Base-by-base conservation (phyloP, 2,888 invertebrate species). In the Crepidodera aurea region DNA sequence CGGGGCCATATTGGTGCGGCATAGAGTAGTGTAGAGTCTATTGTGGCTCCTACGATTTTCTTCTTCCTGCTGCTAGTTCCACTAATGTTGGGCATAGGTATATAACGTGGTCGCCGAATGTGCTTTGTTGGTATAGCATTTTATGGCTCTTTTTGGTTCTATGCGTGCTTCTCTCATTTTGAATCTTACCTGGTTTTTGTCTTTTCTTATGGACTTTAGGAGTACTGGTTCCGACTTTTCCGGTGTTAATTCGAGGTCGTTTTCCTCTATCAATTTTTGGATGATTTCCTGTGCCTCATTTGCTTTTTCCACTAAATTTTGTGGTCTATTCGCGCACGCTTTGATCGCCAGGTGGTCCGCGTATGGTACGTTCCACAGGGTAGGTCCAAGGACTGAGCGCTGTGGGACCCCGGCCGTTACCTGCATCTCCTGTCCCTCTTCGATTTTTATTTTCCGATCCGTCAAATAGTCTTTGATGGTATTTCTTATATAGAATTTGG, bases 11-110 rank as follows among this genome's bases (percentile, higher is more conserved):
- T 51, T 4, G 53, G 51, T 6, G 53, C 59, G 1, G 40, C 63
- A 50, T 67, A 63, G 0, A 65, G 51, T 0, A 62, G 1, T 3
- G 54, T 58, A 0, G 61, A 64, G 10, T 61, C 16, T 3, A 39
- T 60, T 12, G 53, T 56, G 1, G 42, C 27, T 8, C 32, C 54
- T 6, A 62, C 8, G 0, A 63, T 8, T 13, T 19, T 51, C 32
- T 62, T 50, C 10, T 58, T 65, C 3, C 19, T 37, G 2, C 7
- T 10, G 0, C 48, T 22, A 1, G 65, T 42, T 1, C 67, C 63
- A 6, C 55, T 29, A 1, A 54, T 27, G 42, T 60, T 67, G 4
- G 70, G 64, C 67, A 73, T 71, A n/a, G 71, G 46, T 46, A 6
- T 6, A 22, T 22, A n/a, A 70, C 53, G 40, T 73, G 70, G 5